These are phyloP conservation scores for Naja naja DNA, from an alignment of 2,113 vertebrate species.

Conservation along the genomic window DNA sequence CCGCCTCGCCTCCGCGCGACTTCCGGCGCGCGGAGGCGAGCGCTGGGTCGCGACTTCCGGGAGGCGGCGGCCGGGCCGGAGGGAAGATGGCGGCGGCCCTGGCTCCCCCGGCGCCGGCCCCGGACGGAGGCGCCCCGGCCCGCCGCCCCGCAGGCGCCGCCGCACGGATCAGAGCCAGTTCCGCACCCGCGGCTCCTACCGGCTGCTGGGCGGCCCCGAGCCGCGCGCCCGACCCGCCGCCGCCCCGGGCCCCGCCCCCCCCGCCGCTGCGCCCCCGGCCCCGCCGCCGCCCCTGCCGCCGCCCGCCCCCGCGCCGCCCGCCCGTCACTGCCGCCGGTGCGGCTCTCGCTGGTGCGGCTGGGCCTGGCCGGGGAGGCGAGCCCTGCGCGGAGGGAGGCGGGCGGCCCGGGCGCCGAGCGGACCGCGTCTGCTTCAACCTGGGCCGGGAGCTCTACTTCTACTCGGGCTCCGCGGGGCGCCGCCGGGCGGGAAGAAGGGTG, in stretches of 20 bases:
- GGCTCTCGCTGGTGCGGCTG: constrained; percentile 87
- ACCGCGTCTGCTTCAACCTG: constrained; percentile 89
- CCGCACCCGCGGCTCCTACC: constrained; percentile 88
- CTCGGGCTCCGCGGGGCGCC: constrained; percentile 48
- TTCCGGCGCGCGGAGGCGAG: constrained; percentile 2
- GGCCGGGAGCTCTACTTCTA: constrained; percentile 90
- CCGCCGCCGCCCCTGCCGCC: constrained; percentile 47
- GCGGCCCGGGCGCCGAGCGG: constrained; percentile 70
- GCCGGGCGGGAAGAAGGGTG: constrained; percentile 59
- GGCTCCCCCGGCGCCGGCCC: constrained; percentile 17
- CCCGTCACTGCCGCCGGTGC: constrained; percentile 81
- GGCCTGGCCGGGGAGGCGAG: constrained; percentile 63
- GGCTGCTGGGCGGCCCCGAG: constrained; percentile 84
- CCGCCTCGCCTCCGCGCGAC: not conserved
- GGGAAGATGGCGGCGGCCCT: constrained; percentile 62
- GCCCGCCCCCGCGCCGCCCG: constrained; percentile 66
- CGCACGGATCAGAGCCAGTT: constrained; percentile 90
- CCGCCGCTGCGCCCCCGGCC: constrained; percentile 56
- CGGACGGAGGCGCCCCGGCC: constrained; percentile 70
- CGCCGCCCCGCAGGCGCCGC: constrained; percentile 73
- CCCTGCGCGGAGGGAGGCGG: constrained; percentile 40
- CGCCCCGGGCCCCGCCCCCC: constrained; percentile 51
- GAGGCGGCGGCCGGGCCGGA: constrained; percentile 10
- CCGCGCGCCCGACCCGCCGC: constrained; percentile 72
- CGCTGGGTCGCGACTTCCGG: constrained; percentile 12